Percentiles rank a stretch among this genome's conserved stretches.
These are phyloP conservation scores for Darevskia mixta DNA, from an alignment of 2,797 vertebrate species.

Conservation along the genomic window DNA sequence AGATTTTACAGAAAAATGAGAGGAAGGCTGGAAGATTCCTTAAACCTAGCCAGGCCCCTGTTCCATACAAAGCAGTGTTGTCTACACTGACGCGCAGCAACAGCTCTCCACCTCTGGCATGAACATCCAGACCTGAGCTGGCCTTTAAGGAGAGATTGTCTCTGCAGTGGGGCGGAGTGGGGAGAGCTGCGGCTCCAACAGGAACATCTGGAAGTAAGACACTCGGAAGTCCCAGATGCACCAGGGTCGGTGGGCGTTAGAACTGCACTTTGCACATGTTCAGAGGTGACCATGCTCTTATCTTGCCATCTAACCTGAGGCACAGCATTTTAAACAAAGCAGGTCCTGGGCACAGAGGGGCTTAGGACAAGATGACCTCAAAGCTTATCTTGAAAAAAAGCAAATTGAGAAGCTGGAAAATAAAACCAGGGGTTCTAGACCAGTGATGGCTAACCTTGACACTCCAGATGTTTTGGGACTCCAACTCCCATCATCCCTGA, in stretches of 20 bases:
- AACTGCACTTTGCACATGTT: neutral
- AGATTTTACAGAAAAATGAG: neutral
- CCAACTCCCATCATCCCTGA: no score
- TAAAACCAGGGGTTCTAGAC: no score
- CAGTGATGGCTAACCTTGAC: no score
- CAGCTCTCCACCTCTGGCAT: neutral
- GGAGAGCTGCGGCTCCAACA: neutral
- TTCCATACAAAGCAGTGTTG: no score
- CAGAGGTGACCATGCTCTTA: neutral
- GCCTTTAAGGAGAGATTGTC: neutral
- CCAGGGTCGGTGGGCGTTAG: neutral
- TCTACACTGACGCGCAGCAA: no score
- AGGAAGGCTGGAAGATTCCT: neutral
- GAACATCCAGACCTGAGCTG: neutral
- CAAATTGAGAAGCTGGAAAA: neutral
- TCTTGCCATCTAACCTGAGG: neutral
- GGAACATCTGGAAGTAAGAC: neutral
- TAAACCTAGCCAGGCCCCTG: no score
- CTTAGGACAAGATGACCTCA: neutral
- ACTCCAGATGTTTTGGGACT: no score
- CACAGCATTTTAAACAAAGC: no score
- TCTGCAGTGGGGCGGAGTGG: neutral
- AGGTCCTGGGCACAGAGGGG: neutral
- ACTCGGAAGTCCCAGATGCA: neutral
- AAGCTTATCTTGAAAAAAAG: neutral